Conservation (phyloP, 2,888 invertebrate species). For the Allacma fusca region DNA sequence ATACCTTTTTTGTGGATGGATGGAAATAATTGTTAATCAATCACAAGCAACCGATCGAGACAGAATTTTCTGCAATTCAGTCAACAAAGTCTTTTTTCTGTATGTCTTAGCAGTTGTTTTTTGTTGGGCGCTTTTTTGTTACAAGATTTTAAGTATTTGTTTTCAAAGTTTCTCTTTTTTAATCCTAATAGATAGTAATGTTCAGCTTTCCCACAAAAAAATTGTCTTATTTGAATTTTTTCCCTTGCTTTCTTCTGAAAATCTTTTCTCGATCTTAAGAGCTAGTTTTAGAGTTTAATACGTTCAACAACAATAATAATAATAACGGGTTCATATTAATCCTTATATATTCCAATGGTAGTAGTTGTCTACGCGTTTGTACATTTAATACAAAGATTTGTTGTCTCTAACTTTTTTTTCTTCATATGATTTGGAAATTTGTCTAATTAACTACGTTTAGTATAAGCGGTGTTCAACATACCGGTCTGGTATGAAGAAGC, state of each 20-base stretch:
- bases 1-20: constrained; percentile 14
- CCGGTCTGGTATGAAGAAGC: too few relatives aligned
- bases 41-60: constrained; percentile 16
- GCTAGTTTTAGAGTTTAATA: too few relatives aligned
- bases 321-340: not conserved
- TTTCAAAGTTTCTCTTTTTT: too few relatives aligned
- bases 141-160: not conserved
- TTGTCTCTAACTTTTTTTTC: not conserved
- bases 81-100: constrained; percentile 14
- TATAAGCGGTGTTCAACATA: too few relatives aligned
- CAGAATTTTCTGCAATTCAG: constrained; percentile 11
- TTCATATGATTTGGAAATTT: too few relatives aligned
- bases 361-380: not conserved
- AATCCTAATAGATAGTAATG: too few relatives aligned
- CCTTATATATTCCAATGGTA: not conserved
- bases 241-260: too few relatives aligned
- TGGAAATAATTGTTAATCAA: constrained; percentile 9
- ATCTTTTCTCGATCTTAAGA: too few relatives aligned
- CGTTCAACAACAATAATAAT: too few relatives aligned
- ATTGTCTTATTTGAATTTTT: too few relatives aligned
- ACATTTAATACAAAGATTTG: not conserved
- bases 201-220: too few relatives aligned
- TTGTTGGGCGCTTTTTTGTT: not conserved
- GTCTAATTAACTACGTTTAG: too few relatives aligned
- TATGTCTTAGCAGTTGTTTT: not conserved